Evolutionary conservation across 2,113 vertebrate species (phyloP).

Genomic region (Sylvicapra grimmia): DNA sequence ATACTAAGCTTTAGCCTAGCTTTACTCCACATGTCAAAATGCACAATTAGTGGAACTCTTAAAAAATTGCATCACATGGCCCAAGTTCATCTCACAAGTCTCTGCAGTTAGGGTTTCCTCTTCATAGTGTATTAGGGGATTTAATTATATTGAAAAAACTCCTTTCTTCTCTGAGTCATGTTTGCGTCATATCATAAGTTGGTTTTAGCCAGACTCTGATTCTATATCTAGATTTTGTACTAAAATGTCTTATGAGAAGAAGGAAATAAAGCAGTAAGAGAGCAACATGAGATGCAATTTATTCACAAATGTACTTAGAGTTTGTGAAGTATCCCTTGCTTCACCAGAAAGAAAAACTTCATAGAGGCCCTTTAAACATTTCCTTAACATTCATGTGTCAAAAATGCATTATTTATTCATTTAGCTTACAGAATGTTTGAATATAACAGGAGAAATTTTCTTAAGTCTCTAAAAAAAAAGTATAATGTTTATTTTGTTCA

Average conservation of each 20-base stretch:
- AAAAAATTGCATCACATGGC: neutral
- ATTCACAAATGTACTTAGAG: neutral
- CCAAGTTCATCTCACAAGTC: neutral
- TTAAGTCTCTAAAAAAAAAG: conserved; percentile 5
- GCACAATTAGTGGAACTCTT: neutral
- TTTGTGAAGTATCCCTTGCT: neutral
- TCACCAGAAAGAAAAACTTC: neutral
- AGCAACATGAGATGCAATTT: neutral
- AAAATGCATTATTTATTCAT: neutral
- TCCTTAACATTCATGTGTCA: neutral
- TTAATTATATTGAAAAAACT: neutral
- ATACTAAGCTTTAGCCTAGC: neutral
- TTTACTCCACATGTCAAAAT: neutral
- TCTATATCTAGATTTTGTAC: neutral
- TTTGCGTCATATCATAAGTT: neutral
- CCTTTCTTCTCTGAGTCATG: neutral
- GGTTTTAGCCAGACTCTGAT: neutral
- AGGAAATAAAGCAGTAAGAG: conserved; percentile 13
- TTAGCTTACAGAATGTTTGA: neutral
- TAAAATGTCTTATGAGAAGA: neutral
- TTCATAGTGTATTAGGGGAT: neutral
- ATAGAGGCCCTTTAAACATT: neutral
- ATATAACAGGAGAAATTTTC: neutral
- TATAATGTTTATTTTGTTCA: neutral
- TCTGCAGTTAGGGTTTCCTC: neutral